Evolutionary conservation across 2,888 invertebrate genomes (phyloP).

Genomic region (Automeris io): DNA sequence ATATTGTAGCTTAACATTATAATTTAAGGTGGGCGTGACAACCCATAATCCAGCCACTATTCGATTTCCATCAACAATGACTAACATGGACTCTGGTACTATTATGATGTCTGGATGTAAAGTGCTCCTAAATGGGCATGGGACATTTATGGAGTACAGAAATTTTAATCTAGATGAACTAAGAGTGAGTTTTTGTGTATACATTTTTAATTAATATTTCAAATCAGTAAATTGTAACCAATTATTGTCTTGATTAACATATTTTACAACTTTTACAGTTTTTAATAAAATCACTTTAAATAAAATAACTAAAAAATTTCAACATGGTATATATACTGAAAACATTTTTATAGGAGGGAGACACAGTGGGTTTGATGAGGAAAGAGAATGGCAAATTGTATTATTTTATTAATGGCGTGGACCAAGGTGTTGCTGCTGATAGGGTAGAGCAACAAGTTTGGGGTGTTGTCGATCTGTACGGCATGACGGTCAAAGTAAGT

Average conservation of each 20-base stretch:
- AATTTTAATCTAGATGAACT: slow-evolving; percentile 94
- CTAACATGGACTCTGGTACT: slow-evolving; percentile 94
- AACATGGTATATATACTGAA: too few relatives aligned
- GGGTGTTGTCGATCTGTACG: slow-evolving; percentile 97
- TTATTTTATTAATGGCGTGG: slow-evolving; percentile 94
- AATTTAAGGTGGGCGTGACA: slow-evolving; percentile 88
- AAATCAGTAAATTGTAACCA: too few relatives aligned
- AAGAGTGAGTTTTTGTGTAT: slow-evolving; percentile 75
- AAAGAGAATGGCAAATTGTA: slow-evolving; percentile 90
- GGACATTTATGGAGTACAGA: slow-evolving; percentile 94
- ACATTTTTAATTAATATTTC: too few relatives aligned
- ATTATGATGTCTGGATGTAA: slow-evolving; percentile 99
- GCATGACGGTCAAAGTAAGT: slow-evolving; percentile 86
- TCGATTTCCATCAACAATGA: slow-evolving; percentile 97
- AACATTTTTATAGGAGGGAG: slow-evolving; percentile 81
- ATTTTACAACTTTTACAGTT: too few relatives aligned
- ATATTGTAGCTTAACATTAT: too few relatives aligned
- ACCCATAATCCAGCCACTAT: slow-evolving; percentile 93
- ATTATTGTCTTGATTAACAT: too few relatives aligned
- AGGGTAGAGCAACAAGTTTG: slow-evolving; percentile 88
- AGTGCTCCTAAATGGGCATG: slow-evolving; percentile 96
- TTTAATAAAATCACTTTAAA: too few relatives aligned
- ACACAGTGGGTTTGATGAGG: slow-evolving; percentile 94
- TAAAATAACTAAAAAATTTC: too few relatives aligned
- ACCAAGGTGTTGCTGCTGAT: slow-evolving; percentile 93